These are phyloP conservation scores for Drosophila helvetica DNA, from an alignment of 2,888 invertebrate species.

Conservation along the genomic window DNA sequence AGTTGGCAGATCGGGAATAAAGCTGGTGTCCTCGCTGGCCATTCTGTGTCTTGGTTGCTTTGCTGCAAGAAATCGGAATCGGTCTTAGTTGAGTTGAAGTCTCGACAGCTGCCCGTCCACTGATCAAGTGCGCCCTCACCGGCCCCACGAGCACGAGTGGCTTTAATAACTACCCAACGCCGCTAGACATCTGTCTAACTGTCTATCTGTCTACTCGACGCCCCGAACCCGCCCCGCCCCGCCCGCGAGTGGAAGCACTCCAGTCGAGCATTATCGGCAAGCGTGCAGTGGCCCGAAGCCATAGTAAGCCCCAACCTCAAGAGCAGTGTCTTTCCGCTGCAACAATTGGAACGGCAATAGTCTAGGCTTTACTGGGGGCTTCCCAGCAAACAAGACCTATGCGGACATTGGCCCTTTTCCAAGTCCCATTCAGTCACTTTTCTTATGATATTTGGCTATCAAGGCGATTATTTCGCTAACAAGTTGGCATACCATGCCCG, in stretches of 20 bases:
- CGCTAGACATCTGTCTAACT: not conserved
- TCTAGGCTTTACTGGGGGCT: too few relatives aligned
- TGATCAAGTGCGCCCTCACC: slow-evolving; percentile 8
- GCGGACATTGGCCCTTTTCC: too few relatives aligned
- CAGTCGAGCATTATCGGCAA: slow-evolving; percentile 19
- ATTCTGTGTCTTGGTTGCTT: slow-evolving; percentile 39
- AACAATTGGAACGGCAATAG: too few relatives aligned
- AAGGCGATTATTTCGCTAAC: too few relatives aligned
- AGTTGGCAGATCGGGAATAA: slow-evolving; percentile 87
- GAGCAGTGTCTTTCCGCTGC: slow-evolving; percentile 14
- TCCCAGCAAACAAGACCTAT: too few relatives aligned
- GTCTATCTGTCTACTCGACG: not conserved
- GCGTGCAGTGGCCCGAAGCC: slow-evolving; percentile 36
- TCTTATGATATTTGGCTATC: too few relatives aligned
- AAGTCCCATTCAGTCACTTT: too few relatives aligned
- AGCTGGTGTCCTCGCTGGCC: slow-evolving; percentile 85
- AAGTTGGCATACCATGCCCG: too few relatives aligned
- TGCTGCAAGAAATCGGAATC: not conserved
- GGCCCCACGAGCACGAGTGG: not conserved
- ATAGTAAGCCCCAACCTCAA: slow-evolving; percentile 28
- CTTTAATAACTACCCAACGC: slow-evolving; percentile 10
- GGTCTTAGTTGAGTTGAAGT: slow-evolving; percentile 13
- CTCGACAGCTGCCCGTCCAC: slow-evolving; percentile 4
- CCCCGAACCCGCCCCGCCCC: too few relatives aligned
- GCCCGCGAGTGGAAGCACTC: slow-evolving; percentile 31